phyloP scores from a whole-genome alignment of 1,140 invertebrate species.

The Sminthurides bifidus region DNA sequence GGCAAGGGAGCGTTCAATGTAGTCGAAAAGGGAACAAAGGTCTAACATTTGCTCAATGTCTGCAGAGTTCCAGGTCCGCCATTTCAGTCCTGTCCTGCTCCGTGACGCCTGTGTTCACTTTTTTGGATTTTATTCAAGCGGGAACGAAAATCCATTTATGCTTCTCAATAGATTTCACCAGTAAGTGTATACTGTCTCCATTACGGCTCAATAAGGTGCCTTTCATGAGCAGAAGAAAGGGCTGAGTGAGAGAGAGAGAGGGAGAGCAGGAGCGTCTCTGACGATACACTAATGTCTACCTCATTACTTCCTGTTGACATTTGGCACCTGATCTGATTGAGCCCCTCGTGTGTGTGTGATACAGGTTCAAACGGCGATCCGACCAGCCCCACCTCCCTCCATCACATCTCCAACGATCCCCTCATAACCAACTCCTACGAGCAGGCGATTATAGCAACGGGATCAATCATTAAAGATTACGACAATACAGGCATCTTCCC shows the following conservation, averaged over 20 bases:
- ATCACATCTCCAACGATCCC: slow-evolving; percentile 27
- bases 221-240: too few relatives aligned
- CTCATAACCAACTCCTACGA: slow-evolving; percentile 45
- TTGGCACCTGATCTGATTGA: background rate
- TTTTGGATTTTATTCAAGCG: background rate
- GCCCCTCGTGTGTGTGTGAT: background rate
- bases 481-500: slow-evolving; percentile 45
- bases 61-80: background rate
- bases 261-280: too few relatives aligned
- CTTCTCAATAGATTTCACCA: background rate
- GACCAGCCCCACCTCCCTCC: slow-evolving; percentile 10
- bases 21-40: background rate
- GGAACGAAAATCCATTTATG: background rate
- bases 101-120: slow-evolving; percentile 9
- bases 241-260: too few relatives aligned
- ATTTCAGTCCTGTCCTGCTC: background rate
- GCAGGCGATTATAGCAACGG: slow-evolving; percentile 46
- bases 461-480: slow-evolving; percentile 54
- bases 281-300: too few relatives aligned
- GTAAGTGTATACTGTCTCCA: background rate
- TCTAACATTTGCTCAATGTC: background rate
- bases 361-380: background rate
- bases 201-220: too few relatives aligned
- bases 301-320: too few relatives aligned
- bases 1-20: background rate